Evolutionary conservation across 2,888 invertebrate genomes (phyloP), one percentile per base, ranked within the genome.

Genomic region (Drosophila pseudotakahashii): DNA sequence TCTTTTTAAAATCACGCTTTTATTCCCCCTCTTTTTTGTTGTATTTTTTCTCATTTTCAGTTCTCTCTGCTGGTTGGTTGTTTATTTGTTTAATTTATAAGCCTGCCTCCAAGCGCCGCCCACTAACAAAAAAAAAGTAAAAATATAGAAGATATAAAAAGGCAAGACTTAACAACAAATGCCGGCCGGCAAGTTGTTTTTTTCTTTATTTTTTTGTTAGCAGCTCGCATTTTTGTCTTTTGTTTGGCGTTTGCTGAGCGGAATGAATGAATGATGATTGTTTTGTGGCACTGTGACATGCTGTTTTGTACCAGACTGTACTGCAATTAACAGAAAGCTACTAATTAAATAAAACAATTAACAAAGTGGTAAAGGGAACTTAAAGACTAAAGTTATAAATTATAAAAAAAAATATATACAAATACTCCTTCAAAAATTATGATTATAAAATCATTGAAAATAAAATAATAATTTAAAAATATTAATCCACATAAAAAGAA

Each of bases 31-130:
- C 11, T 34, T 10, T 30, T 36, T 10, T 23, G 13, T 26, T 23
- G 39, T 19, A 19, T 52, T 19, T 39, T n/a, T 9, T 32, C 41
- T 50, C 7, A 30, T 30, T 30, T 30, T 30, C 30, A 30, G 48
- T 54, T 67, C 67, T 52, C 51, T 39, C 53, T 58, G 61, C 64
- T 83, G 86, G 80, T 86, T 81, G 83, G 77, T 54, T 83, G 81
- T 80, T 76, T 78, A 64, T 86, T 86, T 83, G 55, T 70, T 78
- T 83, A 62, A 80, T 83, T 81, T 83, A 80, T 83, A 80, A 82
- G 78, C 67, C 32, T 54, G 72, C 44, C 67, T 63, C 47, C 62
- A 80, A 76, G 87, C 81, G 63, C 87, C 81, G 87, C 81, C 81
- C 81, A 69, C 83, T 50, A 37, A 30, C 55, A 34, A 41, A 58